These are phyloP conservation scores for Heliconius erato DNA, from an alignment of 2,888 invertebrate genomes.

Conservation along the genomic window DNA sequence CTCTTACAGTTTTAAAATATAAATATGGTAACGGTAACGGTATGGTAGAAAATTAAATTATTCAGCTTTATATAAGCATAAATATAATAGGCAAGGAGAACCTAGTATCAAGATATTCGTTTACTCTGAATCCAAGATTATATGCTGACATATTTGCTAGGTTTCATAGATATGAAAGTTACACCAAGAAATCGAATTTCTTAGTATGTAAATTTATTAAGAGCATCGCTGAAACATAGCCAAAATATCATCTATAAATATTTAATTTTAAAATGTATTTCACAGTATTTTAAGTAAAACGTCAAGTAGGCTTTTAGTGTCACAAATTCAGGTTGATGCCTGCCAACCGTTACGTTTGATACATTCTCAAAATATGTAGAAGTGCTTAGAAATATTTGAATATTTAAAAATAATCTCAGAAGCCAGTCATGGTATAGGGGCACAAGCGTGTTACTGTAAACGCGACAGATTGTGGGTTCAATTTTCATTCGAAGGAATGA, in stretches of 20 bases:
- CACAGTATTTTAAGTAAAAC: neutral
- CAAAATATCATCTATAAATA: neutral
- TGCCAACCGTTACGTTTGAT: neutral
- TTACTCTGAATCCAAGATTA: no score
- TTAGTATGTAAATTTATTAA: neutral
- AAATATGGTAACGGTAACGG: neutral
- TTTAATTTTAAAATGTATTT: slow-evolving; percentile 3
- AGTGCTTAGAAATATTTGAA: neutral
- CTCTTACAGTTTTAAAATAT: no score
- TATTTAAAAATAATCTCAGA: neutral
- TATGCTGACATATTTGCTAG: no score
- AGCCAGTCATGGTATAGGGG: no score
- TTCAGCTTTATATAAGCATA: neutral
- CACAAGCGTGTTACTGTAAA: no score
- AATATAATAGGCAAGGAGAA: no score
- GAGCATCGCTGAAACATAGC: neutral
- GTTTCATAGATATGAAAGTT: neutral
- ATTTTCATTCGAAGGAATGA: no score
- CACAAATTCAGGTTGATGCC: slow-evolving; percentile 5
- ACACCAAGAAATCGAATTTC: neutral
- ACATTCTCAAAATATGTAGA: neutral
- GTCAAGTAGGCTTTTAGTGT: slow-evolving; percentile 6
- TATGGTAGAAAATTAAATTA: neutral
- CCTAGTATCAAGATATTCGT: no score
- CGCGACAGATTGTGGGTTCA: no score